Evolutionary conservation across 1,140 invertebrate genomes (phyloP), one percentile per base, ranked within the genome.

Genomic region (Caenorhabditis tropicalis): DNA sequence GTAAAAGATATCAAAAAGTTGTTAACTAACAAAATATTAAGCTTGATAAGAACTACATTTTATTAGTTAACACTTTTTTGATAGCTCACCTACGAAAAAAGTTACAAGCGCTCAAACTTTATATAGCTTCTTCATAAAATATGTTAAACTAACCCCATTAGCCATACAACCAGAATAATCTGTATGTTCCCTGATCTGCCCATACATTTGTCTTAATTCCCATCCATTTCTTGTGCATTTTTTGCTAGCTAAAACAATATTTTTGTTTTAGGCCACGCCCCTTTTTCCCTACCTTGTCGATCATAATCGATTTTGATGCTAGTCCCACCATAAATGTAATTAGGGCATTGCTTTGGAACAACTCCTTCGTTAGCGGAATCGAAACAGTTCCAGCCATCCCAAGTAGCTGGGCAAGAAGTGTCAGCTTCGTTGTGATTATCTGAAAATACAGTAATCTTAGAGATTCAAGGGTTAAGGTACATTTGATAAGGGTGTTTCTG

Each of bases 111-210:
- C n/a, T n/a, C n/a, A n/a, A n/a, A n/a, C n/a, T n/a, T n/a, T n/a
- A n/a, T n/a, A n/a, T n/a, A n/a, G n/a, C n/a, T n/a, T n/a, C n/a
- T n/a, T n/a, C n/a, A n/a, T n/a, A n/a, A n/a, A n/a, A n/a, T n/a
- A n/a, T n/a, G n/a, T n/a, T n/a, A 46, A 10, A 82, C 43, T 48
- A 43, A 65, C 56, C 15, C 49, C 56, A 33, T 65, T 60, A 2
- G 33, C 12, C 58, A 49, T 82, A 24, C 82, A 82, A 2, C 82
- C 82, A 9, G 39, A 33, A 29, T 82, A 82, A 74, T 82, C 82
- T 2, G 82, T 82, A n/a, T 60, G 43, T 39, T 82, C 82, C 12
- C n/a, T 29, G 3, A 24, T 31, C 4, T 24, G 27, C 10, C 60
- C 82, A 10, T 12, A 79, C 5, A 19, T 19, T 16, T 39, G 48